Percentiles rank a stretch among this genome's conserved stretches.
Evolutionary conservation across 2,113 vertebrate species (phyloP).

Genomic region (Furnarius figulus): DNA sequence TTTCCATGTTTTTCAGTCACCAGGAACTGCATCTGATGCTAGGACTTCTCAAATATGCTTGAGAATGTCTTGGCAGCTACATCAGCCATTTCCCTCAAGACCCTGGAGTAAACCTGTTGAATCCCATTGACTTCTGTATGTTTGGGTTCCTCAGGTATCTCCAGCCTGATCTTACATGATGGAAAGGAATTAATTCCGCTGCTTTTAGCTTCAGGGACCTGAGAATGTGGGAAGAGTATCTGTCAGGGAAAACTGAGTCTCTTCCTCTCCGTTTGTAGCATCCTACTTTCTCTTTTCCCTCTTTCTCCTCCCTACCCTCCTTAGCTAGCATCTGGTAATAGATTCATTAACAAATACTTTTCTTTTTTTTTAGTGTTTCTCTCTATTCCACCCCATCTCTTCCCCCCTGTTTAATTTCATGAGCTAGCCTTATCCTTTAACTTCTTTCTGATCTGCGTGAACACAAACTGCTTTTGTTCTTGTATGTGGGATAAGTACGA

Average conservation of each 20-base stretch:
- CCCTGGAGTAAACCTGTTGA: neutral
- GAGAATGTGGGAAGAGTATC: neutral
- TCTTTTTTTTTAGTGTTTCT: neutral
- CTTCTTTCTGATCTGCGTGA: neutral
- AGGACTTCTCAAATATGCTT: neutral
- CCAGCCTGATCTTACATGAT: neutral
- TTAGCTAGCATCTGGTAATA: neutral
- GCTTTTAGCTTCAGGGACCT: neutral
- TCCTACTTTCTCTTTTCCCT: neutral
- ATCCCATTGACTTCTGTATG: neutral
- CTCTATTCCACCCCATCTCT: neutral
- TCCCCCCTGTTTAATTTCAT: neutral
- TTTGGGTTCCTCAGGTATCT: neutral
- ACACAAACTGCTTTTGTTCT: neutral
- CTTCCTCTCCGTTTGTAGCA: neutral
- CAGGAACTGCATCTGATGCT: neutral
- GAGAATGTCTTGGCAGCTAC: neutral
- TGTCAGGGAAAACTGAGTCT: neutral
- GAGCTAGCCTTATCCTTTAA: neutral
- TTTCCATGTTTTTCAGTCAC: neutral
- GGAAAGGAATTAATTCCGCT: neutral
- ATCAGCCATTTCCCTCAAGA: neutral
- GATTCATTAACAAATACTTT: neutral
- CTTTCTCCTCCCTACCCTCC: neutral
- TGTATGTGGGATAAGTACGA: neutral